Base-by-base conservation (phyloP, 35 echinoderm and acorn worm species). In the Lytechinus pictus region DNA sequence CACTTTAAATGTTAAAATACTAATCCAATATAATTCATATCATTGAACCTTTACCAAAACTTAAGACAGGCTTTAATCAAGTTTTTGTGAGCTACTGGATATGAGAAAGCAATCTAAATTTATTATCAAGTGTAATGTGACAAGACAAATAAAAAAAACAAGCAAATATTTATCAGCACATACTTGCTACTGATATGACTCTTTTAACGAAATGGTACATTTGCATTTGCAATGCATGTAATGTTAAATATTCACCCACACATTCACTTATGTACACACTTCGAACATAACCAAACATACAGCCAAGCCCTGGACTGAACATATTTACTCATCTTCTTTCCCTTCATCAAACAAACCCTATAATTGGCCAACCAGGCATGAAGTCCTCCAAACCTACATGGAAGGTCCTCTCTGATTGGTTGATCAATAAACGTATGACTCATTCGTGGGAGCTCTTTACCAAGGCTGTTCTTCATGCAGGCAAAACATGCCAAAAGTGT, bases 241-340 rank as follows among this genome's bases (percentile, higher is more conserved):
- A 79, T 79, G 19, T 13, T 24, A 24, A 24, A 4, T 79, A 79
- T n/a, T 24, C 19, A 79, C 66, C 66, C 66, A 79, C 66, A n/a
- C 66, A 79, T n/a, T 12, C 9, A 10, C 57, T 60, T 79, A 79
- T 79, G 66, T 79, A 5, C n/a, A 79, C 66, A 79, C 19, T 44
- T 44, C 1, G 19, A 6, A 79, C 66, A 79, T 79, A 24, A 79
- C 19, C 66, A 79, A 79, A 79, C 66, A 79, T 24, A 7, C 66
- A 7, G 66, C 66, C 66, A 6, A 79, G 21, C 66, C 66, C 66
- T 79, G n/a, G 66, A 79, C 66, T 79, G 66, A 79, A 79, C 66
- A 79, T 79, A 79, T 79, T 79, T 79, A 79, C 66, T 79, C 66
- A 79, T 79, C 66, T 79, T 79, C 66, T 79, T n/a, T 79, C 66